phyloP scores from a whole-genome alignment of 2,797 vertebrate species.

The Sebastes melanostomus region DNA sequence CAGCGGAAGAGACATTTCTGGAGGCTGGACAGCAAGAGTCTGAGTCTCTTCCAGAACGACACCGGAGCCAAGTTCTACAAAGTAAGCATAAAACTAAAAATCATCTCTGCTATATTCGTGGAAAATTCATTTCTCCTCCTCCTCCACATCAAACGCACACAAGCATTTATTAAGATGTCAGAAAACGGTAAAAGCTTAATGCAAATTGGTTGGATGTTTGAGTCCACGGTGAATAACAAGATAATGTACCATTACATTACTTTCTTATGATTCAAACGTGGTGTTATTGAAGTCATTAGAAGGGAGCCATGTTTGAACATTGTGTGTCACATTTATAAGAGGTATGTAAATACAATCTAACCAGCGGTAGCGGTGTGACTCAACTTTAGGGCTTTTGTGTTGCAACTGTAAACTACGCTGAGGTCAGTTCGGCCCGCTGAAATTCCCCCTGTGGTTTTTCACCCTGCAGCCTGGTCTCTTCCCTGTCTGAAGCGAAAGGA shows the following conservation, averaged over 20 bases:
- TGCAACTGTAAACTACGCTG: constrained; percentile 53
- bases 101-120: constrained; percentile 8
- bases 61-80: constrained; percentile 88
- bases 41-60: constrained; percentile 88
- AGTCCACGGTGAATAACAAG: not conserved
- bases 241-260: too few relatives aligned
- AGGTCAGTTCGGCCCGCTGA: constrained; percentile 54
- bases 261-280: not conserved
- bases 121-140: not conserved
- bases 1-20: constrained; percentile 89
- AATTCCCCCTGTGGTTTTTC: constrained; percentile 68
- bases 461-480: constrained; percentile 10
- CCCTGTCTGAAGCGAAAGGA: constrained; percentile 42
- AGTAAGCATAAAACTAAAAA: constrained; percentile 72
- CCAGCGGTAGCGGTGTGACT: constrained; percentile 36
- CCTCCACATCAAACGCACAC: not conserved
- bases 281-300: not conserved
- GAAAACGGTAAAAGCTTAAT: not conserved
- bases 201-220: not conserved
- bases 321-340: constrained; percentile 9
- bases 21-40: constrained; percentile 87
- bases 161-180: constrained; percentile 1
- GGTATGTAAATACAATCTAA: constrained; percentile 37
- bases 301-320: not conserved
- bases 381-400: constrained; percentile 31